phyloP scores from a whole-genome alignment of 2,797 vertebrate species.

The Agapornis canus region DNA sequence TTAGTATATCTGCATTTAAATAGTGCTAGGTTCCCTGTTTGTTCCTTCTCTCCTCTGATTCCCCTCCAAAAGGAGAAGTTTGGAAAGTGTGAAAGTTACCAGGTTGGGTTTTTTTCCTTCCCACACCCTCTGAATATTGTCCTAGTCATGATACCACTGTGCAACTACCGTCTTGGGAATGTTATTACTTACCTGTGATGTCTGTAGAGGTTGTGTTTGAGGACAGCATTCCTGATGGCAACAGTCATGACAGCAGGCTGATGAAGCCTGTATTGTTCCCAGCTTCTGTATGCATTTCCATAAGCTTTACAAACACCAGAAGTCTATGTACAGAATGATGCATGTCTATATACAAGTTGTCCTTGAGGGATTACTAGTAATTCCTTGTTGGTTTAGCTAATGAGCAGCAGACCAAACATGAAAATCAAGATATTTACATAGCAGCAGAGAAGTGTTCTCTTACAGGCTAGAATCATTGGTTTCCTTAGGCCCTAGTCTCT shows the following conservation, averaged over 20 bases:
- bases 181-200: not conserved
- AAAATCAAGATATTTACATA: not conserved
- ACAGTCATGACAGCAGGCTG: not conserved
- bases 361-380: conserved; percentile 20
- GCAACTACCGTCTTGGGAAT: not conserved
- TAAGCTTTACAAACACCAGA: not conserved
- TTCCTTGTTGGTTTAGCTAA: conserved; percentile 31
- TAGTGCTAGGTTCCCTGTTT: not conserved
- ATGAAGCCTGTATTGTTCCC: not conserved
- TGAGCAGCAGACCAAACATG: not conserved
- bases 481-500: not conserved
- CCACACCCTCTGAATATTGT: not conserved
- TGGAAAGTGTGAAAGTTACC: not conserved
- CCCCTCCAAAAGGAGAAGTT: not conserved
- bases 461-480: not conserved
- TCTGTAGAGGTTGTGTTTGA: not conserved
- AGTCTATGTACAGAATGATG: not conserved
- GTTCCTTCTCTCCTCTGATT: not conserved
- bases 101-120: not conserved
- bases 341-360: not conserved
- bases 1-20: not conserved
- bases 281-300: not conserved
- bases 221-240: not conserved
- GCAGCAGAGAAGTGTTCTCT: not conserved
- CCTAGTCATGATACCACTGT: not conserved